Conservation (phyloP, 2,113 vertebrate genomes). For the Forbesichthys papilliferus region DNA sequence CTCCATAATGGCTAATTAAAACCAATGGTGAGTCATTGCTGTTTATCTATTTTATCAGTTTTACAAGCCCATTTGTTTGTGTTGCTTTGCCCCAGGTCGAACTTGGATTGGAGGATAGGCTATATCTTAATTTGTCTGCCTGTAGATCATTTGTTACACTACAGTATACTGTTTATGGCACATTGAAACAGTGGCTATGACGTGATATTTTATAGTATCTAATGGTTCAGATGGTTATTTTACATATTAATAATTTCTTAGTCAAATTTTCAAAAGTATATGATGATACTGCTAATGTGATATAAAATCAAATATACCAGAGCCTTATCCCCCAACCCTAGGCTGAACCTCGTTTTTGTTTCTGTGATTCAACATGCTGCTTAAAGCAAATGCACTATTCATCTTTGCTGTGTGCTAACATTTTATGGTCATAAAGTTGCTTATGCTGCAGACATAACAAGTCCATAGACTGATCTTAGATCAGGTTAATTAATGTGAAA, state of each 20-base stretch:
- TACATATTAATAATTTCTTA: too few relatives aligned
- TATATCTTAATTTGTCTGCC: too few relatives aligned
- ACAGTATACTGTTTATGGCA: too few relatives aligned
- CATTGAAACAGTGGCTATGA: too few relatives aligned
- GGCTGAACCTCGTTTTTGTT: constrained; percentile 2
- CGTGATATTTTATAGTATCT: too few relatives aligned
- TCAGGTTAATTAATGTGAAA: neutral
- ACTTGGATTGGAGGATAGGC: neutral
- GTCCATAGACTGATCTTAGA: neutral
- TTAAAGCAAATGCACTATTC: constrained; percentile 24
- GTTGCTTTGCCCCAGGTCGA: constrained; percentile 59
- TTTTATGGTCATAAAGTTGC: constrained; percentile 46
- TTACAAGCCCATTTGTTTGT: neutral
- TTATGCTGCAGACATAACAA: constrained; percentile 40
- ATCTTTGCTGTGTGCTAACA: constrained; percentile 27
- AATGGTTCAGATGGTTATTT: too few relatives aligned
- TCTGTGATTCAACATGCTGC: constrained; percentile 60
- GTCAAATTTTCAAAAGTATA: too few relatives aligned
- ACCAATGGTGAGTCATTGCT: constrained; percentile 35
- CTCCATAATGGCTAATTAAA: constrained; percentile 48
- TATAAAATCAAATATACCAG: too few relatives aligned
- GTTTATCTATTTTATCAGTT: constrained; percentile 6
- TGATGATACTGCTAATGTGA: too few relatives aligned
- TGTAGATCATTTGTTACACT: too few relatives aligned
- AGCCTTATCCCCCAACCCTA: too few relatives aligned